Evolutionary conservation across 2,113 vertebrate species (phyloP).

Genomic region (Pantherophis guttatus): DNA sequence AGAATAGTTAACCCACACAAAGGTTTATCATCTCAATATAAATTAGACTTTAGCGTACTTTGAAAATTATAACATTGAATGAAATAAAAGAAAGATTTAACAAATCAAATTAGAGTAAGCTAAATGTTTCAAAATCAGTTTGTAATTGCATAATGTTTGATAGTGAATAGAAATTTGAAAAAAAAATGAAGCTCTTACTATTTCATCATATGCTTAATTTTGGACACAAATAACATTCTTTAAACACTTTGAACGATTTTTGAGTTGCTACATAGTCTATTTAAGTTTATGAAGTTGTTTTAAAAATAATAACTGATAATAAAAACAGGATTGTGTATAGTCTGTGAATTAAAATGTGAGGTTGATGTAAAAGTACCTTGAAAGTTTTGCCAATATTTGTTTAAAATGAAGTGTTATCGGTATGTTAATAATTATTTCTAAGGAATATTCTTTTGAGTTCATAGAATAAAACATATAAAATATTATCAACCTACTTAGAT

Average conservation of each 20-base stretch:
- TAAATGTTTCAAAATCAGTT: background rate
- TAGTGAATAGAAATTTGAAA: background rate
- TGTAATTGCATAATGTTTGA: background rate
- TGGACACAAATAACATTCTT: background rate
- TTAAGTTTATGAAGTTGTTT: background rate
- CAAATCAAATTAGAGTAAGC: background rate
- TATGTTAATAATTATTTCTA: background rate
- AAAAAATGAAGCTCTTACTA: background rate
- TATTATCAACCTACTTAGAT: background rate
- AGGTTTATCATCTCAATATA: background rate
- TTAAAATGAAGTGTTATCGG: background rate
- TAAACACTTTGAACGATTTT: background rate
- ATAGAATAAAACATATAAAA: background rate
- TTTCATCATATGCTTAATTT: background rate
- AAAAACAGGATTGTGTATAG: background rate
- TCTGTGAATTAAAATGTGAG: background rate
- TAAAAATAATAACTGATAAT: background rate
- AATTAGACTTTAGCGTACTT: background rate
- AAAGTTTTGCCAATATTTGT: background rate
- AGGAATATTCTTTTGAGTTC: background rate
- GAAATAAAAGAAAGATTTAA: background rate
- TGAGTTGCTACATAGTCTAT: background rate
- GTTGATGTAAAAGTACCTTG: background rate
- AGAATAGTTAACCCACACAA: background rate
- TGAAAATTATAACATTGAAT: background rate